phyloP scores from a whole-genome alignment of 1,140 invertebrate genomes.

The Mya arenaria region DNA sequence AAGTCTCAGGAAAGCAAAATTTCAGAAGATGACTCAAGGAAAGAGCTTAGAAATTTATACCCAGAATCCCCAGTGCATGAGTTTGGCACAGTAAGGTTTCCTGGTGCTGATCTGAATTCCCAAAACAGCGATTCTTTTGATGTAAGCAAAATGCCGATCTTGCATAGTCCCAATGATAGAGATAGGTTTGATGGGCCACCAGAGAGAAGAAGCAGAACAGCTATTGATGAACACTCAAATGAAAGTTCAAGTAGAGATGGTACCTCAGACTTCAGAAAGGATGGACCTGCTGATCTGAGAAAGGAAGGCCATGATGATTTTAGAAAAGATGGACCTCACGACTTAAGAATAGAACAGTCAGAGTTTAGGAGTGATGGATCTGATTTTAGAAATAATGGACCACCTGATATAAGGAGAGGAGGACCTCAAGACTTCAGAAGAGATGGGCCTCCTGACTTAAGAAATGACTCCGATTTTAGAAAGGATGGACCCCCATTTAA shows the following conservation, averaged over 20 bases:
- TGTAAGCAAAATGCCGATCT: too few relatives aligned
- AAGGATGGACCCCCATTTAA: conserved; percentile 4
- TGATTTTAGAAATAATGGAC: neutral
- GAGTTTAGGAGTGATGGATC: neutral
- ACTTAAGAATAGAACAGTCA: neutral
- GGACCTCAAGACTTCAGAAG: neutral
- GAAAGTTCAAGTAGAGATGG: conserved; percentile 8
- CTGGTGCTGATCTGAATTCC: neutral
- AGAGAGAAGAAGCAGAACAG: conserved; percentile 26
- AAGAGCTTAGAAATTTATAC: conserved; percentile 32
- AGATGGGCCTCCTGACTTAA: neutral
- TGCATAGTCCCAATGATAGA: too few relatives aligned
- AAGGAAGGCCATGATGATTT: neutral
- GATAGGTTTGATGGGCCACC: conserved; percentile 12
- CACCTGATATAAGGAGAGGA: neutral
- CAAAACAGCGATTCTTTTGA: neutral
- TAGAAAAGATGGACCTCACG: conserved; percentile 10
- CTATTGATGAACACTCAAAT: neutral
- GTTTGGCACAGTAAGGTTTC: neutral
- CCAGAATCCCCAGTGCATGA: conserved; percentile 27
- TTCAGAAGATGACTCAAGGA: conserved; percentile 1
- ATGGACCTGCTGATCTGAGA: neutral
- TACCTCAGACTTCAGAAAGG: neutral
- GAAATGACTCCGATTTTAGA: neutral
- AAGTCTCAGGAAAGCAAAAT: neutral